Percentiles rank a stretch among this genome's conserved stretches.
These are phyloP conservation scores for Agapostemon virescens DNA, from an alignment of 2,888 invertebrate genomes.

Conservation along the genomic window DNA sequence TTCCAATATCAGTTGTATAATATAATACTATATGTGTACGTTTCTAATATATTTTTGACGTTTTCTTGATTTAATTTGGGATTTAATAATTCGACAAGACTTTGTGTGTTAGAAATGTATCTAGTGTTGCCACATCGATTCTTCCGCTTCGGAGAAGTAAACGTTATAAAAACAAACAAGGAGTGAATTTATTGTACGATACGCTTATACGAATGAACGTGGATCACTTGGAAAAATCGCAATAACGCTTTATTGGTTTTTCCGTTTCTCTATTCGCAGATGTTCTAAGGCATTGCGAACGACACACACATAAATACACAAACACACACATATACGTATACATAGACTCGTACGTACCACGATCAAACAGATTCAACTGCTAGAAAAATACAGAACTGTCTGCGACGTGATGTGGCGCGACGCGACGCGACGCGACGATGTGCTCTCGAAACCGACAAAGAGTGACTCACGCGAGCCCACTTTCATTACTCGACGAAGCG, in stretches of 20 bases:
- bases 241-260: no score
- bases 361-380: background rate
- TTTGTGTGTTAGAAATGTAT: background rate
- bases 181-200: background rate
- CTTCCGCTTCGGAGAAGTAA: background rate
- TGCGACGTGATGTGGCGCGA: background rate
- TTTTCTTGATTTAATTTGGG: background rate
- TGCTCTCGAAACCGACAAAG: conserved; percentile 49
- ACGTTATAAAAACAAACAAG: background rate
- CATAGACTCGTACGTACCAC: background rate
- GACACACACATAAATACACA: no score
- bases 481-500: conserved; percentile 54
- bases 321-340: no score
- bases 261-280: background rate
- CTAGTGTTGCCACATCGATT: background rate
- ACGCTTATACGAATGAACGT: background rate
- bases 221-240: background rate
- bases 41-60: background rate
- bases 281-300: background rate
- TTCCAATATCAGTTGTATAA: background rate
- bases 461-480: conserved; percentile 53
- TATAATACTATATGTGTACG: background rate
- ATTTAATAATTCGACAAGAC: background rate
- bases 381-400: conserved; percentile 38
- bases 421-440: conserved; percentile 22